A percentile compares a stretch with the other conserved stretches of the same genome.
phyloP scores from a whole-genome alignment of 2,797 vertebrate species.

The Dromococcyx pavoninus region DNA sequence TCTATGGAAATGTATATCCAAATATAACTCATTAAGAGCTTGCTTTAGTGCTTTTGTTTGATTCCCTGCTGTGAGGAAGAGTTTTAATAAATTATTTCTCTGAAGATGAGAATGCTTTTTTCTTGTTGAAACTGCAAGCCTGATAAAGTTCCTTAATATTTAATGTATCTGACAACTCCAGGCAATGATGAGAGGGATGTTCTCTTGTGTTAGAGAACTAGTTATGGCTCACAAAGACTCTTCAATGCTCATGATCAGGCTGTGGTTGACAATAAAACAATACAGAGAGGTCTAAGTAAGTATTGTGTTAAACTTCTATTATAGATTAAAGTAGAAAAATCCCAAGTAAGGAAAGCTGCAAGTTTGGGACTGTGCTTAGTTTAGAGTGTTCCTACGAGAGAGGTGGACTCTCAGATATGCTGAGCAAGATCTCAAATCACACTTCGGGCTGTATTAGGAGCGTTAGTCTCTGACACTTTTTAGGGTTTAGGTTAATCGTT shows the following conservation, averaged over 20 bases:
- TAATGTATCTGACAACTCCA: background rate
- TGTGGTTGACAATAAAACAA: background rate
- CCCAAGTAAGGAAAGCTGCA: background rate
- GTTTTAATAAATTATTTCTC: slow-evolving; percentile 31
- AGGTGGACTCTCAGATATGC: accelerated
- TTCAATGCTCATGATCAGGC: background rate
- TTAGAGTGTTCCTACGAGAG: background rate
- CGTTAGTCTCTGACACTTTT: background rate
- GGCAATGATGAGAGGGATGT: background rate
- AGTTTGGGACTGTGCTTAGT: background rate
- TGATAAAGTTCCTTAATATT: background rate
- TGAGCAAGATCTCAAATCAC: background rate
- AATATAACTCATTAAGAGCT: background rate
- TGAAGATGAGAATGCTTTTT: background rate
- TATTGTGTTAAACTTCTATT: accelerated
- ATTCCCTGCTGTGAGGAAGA: background rate
- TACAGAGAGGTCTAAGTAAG: background rate
- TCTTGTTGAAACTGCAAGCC: background rate
- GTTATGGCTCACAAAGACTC: background rate
- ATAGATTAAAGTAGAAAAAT: background rate
- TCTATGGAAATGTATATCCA: background rate
- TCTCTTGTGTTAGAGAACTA: background rate
- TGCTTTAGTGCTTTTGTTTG: background rate
- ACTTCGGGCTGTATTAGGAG: background rate
- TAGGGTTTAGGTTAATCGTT: background rate